phyloP scores from a whole-genome alignment of 2,888 invertebrate species.

The Ormyrus labotus region DNA sequence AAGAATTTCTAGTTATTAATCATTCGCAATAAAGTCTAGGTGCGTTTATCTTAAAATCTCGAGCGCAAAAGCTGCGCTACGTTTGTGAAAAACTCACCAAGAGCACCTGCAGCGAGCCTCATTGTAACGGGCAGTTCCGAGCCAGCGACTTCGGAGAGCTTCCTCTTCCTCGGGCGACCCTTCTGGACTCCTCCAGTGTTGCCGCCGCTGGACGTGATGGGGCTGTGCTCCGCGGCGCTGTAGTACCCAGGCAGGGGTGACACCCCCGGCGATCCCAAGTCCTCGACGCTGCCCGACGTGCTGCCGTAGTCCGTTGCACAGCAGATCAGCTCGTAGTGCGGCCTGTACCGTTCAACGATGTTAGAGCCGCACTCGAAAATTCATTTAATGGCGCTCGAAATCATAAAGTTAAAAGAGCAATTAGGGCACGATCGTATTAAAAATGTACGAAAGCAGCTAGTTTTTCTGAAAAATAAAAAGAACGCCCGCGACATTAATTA shows the following conservation, averaged over 20 bases:
- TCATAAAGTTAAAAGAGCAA: no score
- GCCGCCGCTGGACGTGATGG: slow-evolving; percentile 64
- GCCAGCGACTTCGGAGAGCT: slow-evolving; percentile 79
- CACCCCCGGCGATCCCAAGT: slow-evolving; percentile 78
- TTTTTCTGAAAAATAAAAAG: neutral
- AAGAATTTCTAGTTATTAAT: no score
- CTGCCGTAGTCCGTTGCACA: slow-evolving; percentile 78
- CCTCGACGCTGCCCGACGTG: slow-evolving; percentile 80
- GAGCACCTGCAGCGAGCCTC: slow-evolving; percentile 83
- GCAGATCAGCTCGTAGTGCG: slow-evolving; percentile 83
- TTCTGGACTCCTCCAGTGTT: slow-evolving; percentile 78
- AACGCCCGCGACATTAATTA: neutral
- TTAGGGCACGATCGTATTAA: no score
- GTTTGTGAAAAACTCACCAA: slow-evolving; percentile 78
- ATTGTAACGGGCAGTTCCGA: slow-evolving; percentile 82
- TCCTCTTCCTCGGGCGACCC: slow-evolving; percentile 88
- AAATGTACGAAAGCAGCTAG: no score
- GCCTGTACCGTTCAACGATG: slow-evolving; percentile 70
- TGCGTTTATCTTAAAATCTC: no score
- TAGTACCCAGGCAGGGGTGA: slow-evolving; percentile 81
- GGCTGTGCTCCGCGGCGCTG: slow-evolving; percentile 77
- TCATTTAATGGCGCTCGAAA: no score
- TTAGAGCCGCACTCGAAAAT: no score
- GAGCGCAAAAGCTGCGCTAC: no score
- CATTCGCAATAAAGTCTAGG: no score